Percentiles rank a stretch among this genome's conserved stretches.
phyloP scores from a whole-genome alignment of 2,113 vertebrate genomes.

The Macquaria ambigua region DNA sequence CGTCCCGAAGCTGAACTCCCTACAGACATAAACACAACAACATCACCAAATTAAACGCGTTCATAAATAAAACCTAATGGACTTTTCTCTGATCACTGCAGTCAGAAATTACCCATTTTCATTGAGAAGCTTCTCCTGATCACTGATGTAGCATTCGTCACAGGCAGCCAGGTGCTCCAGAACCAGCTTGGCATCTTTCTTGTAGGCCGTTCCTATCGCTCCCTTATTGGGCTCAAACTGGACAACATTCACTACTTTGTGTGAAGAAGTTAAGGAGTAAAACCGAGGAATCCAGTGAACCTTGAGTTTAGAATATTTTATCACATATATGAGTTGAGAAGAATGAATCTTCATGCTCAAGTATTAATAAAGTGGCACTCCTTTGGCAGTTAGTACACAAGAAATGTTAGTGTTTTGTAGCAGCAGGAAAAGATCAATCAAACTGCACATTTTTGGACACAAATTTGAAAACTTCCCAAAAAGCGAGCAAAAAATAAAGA shows the following conservation, averaged over 20 bases:
- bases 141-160: constrained; percentile 88
- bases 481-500: too few relatives aligned
- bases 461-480: too few relatives aligned
- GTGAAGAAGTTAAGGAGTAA: constrained; percentile 72
- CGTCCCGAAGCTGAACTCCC: constrained; percentile 92
- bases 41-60: neutral
- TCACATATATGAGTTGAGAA: too few relatives aligned
- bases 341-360: too few relatives aligned
- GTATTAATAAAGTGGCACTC: too few relatives aligned
- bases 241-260: constrained; percentile 90
- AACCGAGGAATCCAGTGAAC: neutral
- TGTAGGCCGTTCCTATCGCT: constrained; percentile 91
- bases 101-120: constrained; percentile 87
- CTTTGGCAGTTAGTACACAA: too few relatives aligned
- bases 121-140: constrained; percentile 89
- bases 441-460: too few relatives aligned
- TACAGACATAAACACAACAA: constrained; percentile 55
- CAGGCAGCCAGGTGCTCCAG: constrained; percentile 91
- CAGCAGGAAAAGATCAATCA: too few relatives aligned
- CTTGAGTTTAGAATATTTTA: too few relatives aligned
- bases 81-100: neutral
- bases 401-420: too few relatives aligned
- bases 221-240: constrained; percentile 95
- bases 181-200: constrained; percentile 93
- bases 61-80: neutral